phyloP scores from a whole-genome alignment of 2,888 invertebrate genomes.

The Meta bourneti region DNA sequence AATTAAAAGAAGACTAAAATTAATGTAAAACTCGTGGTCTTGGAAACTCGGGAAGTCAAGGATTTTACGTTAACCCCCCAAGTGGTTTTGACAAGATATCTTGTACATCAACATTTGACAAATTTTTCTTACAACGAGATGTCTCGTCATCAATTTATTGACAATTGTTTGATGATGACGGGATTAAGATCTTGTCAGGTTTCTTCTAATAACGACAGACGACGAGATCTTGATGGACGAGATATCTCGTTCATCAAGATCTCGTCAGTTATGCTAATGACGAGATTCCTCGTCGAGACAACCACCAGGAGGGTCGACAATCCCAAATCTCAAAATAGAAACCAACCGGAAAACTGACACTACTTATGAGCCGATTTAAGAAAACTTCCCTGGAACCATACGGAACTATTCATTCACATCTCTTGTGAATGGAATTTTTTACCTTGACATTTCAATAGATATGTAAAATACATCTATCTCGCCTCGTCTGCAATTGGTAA shows the following conservation, averaged over 20 bases:
- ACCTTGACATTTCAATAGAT: constrained; percentile 22
- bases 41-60: neutral
- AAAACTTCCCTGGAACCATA: neutral
- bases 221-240: too few species aligned
- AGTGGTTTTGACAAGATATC: too few species aligned
- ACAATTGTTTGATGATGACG: too few species aligned
- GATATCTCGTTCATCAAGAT: too few species aligned
- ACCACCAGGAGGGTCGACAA: neutral
- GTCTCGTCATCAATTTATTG: too few species aligned
- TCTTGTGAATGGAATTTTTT: neutral
- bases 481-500: neutral
- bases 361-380: neutral
- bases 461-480: constrained; percentile 5
- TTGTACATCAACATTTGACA: too few species aligned
- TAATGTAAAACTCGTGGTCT: neutral
- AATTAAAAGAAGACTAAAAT: neutral
- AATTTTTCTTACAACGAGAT: too few species aligned
- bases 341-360: neutral
- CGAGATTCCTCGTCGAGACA: too few species aligned
- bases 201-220: too few species aligned
- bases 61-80: neutral
- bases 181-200: too few species aligned
- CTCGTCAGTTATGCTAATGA: too few species aligned
- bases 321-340: neutral
- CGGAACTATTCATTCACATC: neutral